Evolutionary conservation across 30 jellyfish, hydroid and myxozoan genomes (phyloP), one percentile per base, ranked within the genome.

Genomic region (Catostylus mosaicus): DNA sequence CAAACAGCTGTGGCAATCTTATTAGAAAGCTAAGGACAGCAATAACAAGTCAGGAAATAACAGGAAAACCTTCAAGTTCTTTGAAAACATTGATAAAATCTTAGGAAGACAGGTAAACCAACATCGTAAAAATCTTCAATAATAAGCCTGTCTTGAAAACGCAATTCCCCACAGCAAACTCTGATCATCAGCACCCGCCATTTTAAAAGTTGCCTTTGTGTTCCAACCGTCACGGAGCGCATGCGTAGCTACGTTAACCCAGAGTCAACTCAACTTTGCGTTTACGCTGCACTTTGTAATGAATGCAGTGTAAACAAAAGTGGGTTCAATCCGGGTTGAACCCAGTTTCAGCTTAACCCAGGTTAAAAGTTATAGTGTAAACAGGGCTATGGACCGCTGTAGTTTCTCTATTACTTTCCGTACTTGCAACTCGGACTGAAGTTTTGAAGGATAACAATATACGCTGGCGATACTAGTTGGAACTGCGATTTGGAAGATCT

Each of bases 191-290:
- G 45, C 74, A 48, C 46, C 84, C 84, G 73, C 84, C 84, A 73
- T 73, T 73, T 73, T 73, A 36, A 73, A 36, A 73, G 84, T 33
- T 45, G 75, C 74, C 71, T 33, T n/a, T n/a, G n/a, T n/a, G n/a
- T n/a, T n/a, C n/a, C n/a, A n/a, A n/a, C n/a, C n/a, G n/a, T n/a
- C n/a, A n/a, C n/a, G 32, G 23, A 27, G 73, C 85, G 90, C 84
- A 80, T 64, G 82, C 84, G 90, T 45, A 19, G 75, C 64, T 31
- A 62, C 51, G 2, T 37, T 65, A 43, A 80, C 90, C 90, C 60
- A 46, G 90, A 57, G 33, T 80, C 82, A 66, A 80, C 89, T 67
- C 80, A 38, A 2, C 73, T 77, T 77, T 77, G 80, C 50, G 67
- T 77, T 77, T 46, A 48, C 86, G 50, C 78, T 45, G 32, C 52